Conservation (phyloP, 35 echinoderm and acorn worm species). For the Stichopus chloronotus region DNA sequence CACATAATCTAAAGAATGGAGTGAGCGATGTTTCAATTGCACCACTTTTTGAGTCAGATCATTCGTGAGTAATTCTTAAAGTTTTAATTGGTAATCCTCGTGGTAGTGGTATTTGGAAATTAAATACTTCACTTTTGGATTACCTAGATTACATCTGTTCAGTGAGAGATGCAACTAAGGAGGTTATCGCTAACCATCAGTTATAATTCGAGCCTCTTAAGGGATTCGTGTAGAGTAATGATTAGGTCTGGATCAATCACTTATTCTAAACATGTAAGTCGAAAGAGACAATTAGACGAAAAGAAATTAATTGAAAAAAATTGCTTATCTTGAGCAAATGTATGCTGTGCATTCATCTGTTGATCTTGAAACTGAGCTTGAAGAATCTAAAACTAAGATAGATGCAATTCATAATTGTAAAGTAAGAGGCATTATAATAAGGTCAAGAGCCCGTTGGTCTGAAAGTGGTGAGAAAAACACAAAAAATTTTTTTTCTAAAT, state of each 20-base stretch:
- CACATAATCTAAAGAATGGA: not conserved
- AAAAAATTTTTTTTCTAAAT: no score
- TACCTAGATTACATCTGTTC: not conserved
- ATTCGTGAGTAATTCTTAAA: not conserved
- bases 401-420: not conserved
- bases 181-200: constrained; percentile 6
- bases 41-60: not conserved
- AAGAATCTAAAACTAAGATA: not conserved
- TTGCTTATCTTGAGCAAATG: not conserved
- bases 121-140: not conserved
- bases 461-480: no score
- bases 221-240: not conserved
- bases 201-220: not conserved
- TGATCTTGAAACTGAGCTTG: not conserved
- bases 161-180: not conserved
- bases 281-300: not conserved
- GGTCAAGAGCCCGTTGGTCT: no score
- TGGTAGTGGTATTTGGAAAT: constrained; percentile 2
- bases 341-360: constrained; percentile 5
- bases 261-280: constrained; percentile 17
- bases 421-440: no score
- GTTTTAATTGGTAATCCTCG: not conserved
- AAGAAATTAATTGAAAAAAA: not conserved
- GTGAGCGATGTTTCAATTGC: not conserved
- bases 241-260: not conserved